A percentile compares a stretch with the other conserved stretches of the same genome.
Conservation (phyloP, 1,140 invertebrate genomes). For the Teleogryllus occipitalis region DNA sequence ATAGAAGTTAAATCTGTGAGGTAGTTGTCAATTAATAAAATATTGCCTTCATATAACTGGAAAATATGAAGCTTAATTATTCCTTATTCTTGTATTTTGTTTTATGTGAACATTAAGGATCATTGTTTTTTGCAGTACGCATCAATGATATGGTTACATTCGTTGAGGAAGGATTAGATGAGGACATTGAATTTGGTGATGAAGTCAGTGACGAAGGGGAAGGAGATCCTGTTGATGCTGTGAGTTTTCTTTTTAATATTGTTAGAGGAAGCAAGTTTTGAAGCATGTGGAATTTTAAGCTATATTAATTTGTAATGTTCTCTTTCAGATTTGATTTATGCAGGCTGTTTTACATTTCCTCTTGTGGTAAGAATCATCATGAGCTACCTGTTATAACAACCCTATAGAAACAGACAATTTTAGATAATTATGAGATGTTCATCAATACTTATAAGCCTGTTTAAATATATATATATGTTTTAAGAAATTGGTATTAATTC, state of each 20-base stretch:
- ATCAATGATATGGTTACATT: constrained; percentile 92
- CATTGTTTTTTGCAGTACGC: constrained; percentile 50
- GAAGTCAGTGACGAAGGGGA: constrained; percentile 83
- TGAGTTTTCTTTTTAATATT: constrained; percentile 31
- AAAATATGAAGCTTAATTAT: neutral
- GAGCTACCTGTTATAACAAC: neutral
- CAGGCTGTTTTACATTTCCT: neutral
- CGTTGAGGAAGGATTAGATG: constrained; percentile 87
- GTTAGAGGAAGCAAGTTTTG: neutral
- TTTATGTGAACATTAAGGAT: neutral
- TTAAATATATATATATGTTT: neutral
- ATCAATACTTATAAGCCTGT: neutral
- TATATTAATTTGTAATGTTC: neutral
- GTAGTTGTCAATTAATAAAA: neutral
- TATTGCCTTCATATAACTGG: neutral
- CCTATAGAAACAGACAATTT: neutral
- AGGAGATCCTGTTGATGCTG: constrained; percentile 67
- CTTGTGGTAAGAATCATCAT: neutral
- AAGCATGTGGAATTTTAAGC: neutral
- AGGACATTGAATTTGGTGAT: constrained; percentile 92
- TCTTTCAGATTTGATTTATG: neutral
- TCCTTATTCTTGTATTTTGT: neutral
- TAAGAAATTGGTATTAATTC: neutral
- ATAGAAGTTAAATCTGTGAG: no score
- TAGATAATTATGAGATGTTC: neutral